A percentile compares a stretch with the other conserved stretches of the same genome.
Conservation (phyloP, 2,888 invertebrate species). For the Scaptomyza reducta region DNA sequence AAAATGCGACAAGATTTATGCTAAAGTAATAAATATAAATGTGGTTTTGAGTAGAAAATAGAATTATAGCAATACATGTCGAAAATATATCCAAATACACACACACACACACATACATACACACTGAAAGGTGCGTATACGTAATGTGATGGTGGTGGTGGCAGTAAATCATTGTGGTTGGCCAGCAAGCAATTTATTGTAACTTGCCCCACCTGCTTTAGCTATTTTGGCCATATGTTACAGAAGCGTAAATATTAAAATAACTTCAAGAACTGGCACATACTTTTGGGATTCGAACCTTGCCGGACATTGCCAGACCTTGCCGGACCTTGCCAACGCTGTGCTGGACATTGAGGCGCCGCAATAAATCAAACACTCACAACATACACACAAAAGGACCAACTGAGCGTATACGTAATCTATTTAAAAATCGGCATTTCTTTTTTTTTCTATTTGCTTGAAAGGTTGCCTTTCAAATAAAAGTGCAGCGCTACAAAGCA, state of each 20-base stretch:
- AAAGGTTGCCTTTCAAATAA: slow-evolving; percentile 17
- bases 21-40: slow-evolving; percentile 78
- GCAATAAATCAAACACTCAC: slow-evolving; percentile 61
- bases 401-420: slow-evolving; percentile 67
- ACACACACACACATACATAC: slow-evolving; percentile 9
- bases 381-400: slow-evolving; percentile 40
- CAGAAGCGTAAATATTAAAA: slow-evolving; percentile 74
- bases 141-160: slow-evolving; percentile 34
- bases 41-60: slow-evolving; percentile 79
- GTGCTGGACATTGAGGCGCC: slow-evolving; percentile 68
- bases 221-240: slow-evolving; percentile 66
- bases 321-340: neutral
- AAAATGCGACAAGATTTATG: slow-evolving; percentile 80
- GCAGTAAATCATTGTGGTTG: slow-evolving; percentile 77
- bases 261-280: slow-evolving; percentile 74
- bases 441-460: neutral
- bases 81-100: slow-evolving; percentile 21
- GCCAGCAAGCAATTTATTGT: slow-evolving; percentile 61
- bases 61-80: slow-evolving; percentile 73
- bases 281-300: slow-evolving; percentile 39
- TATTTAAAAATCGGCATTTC: slow-evolving; percentile 64
- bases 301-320: slow-evolving; percentile 21
- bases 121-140: slow-evolving; percentile 69
- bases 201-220: slow-evolving; percentile 10
- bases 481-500: slow-evolving; percentile 23